These are phyloP conservation scores for Scotopteryx bipunctaria DNA, from an alignment of 2,888 invertebrate species.

Conservation along the genomic window DNA sequence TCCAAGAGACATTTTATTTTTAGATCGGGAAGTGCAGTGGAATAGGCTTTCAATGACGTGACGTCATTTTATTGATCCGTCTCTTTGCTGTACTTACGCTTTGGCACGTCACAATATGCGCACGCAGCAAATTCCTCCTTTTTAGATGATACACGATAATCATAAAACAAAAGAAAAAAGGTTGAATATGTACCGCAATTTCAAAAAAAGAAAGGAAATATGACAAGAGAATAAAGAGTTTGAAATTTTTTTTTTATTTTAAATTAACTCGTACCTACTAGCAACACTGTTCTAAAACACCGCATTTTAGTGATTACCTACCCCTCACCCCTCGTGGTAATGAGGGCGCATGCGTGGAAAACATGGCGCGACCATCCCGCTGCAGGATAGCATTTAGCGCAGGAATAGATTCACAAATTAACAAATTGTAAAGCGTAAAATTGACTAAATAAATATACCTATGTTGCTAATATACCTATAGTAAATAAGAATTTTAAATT, in stretches of 20 bases:
- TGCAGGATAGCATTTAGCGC: slow-evolving; percentile 64
- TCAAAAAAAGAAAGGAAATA: too few relatives aligned
- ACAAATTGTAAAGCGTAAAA: neutral
- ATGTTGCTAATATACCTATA: too few relatives aligned
- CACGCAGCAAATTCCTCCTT: slow-evolving; percentile 42
- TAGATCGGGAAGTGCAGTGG: slow-evolving; percentile 48
- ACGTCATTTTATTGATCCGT: slow-evolving; percentile 76
- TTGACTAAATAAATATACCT: too few relatives aligned
- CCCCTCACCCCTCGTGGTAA: slow-evolving; percentile 54
- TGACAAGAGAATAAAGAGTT: slow-evolving; percentile 1
- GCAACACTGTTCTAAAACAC: slow-evolving; percentile 50
- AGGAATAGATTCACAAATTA: slow-evolving; percentile 52
- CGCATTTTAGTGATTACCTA: slow-evolving; percentile 70
- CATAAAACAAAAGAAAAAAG: neutral
- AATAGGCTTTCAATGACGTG: slow-evolving; percentile 65
- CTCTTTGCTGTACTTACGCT: slow-evolving; percentile 53
- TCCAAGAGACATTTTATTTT: slow-evolving; percentile 28
- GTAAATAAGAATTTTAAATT: too few relatives aligned
- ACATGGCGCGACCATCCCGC: slow-evolving; percentile 71
- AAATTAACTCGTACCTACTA: slow-evolving; percentile 22
- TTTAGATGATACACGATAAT: neutral
- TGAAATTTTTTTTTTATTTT: slow-evolving; percentile 1
- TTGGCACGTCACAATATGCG: slow-evolving; percentile 51
- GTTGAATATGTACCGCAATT: too few relatives aligned
- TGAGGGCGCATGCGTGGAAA: slow-evolving; percentile 74